A percentile compares a stretch with the other conserved stretches of the same genome.
phyloP scores from a whole-genome alignment of 2,113 vertebrate genomes.

The Miniopterus natalensis region DNA sequence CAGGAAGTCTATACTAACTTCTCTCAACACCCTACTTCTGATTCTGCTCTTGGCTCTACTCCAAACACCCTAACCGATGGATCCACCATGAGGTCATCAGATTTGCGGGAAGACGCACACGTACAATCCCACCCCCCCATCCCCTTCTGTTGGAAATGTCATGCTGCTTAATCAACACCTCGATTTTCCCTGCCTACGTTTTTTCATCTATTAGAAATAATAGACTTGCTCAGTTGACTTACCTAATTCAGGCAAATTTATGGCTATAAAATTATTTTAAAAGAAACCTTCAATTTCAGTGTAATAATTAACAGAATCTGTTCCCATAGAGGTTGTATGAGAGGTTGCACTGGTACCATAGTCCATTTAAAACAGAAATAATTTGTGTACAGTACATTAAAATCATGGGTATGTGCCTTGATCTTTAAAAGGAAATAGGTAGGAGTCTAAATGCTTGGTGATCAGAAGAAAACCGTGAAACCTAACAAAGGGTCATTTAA shows the following conservation, averaged over 20 bases:
- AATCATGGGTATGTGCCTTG: not conserved
- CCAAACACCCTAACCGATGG: not conserved
- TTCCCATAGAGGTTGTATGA: not conserved
- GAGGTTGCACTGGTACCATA: not conserved
- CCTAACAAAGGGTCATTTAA: not conserved
- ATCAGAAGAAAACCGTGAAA: not conserved
- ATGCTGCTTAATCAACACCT: not conserved
- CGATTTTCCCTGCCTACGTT: not conserved
- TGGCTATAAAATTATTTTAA: not conserved
- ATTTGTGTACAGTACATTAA: not conserved
- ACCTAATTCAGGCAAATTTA: not conserved
- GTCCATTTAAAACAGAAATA: not conserved
- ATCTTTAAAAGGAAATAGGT: not conserved
- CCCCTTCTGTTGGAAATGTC: not conserved
- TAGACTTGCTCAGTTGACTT: not conserved
- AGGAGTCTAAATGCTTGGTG: not conserved
- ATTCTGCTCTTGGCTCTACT: constrained; percentile 4
- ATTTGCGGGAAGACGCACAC: not conserved
- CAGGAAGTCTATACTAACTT: not conserved
- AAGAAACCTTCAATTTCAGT: not conserved
- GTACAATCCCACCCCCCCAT: not conserved
- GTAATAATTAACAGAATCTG: not conserved
- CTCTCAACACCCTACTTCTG: not conserved
- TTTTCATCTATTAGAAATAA: not conserved
- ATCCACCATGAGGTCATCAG: not conserved